Evolutionary conservation across 2,888 invertebrate species (phyloP), one percentile per base, ranked within the genome.

Genomic region (Pantelozetes paolii): DNA sequence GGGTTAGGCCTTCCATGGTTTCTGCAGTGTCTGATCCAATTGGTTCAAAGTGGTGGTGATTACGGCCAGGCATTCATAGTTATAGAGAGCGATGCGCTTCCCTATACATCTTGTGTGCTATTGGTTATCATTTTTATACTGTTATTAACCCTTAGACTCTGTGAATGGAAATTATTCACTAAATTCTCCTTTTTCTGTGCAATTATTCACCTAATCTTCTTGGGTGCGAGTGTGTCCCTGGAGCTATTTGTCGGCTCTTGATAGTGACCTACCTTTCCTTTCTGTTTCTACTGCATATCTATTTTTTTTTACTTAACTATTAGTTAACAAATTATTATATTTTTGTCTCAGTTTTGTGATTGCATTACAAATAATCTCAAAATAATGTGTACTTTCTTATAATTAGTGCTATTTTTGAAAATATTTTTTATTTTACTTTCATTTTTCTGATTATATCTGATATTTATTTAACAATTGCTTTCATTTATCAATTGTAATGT

Each of bases 21-120:
- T 54, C 48, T 74, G 15, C 48, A 62, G 18, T 62, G 69, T 42
- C 6, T 70, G 36, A 20, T 74, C 57, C 45, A 70, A 28, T 54
- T 69, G 54, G 28, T 20, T 1, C 40, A 74, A 8, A 70, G 70
- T 36, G 20, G 3, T 20, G 71, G 74, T 11, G 40, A 32, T 45
- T 74, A 71, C 69, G 28, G 8, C 1, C 26, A 28, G 32, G 69
- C 74, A 5, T 28, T 32, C n/a, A 87, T 93, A 0, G 80, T 84
- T 71, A 89, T 95, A 75, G 87, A 88, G 79, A 92, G 93, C 0
- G 86, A 87, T 1, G 90, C 92, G 0, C 87, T 94, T 50, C 89
- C 89, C 78, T 94, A 91, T 82, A 90, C 91, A 6, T 89, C 92
- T 13, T 84, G 90, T 59, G 90, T 90, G 1, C 85, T 94, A 0